These are phyloP conservation scores for Chrysocyon brachyurus DNA, from an alignment of 2,797 vertebrate genomes.

Conservation along the genomic window DNA sequence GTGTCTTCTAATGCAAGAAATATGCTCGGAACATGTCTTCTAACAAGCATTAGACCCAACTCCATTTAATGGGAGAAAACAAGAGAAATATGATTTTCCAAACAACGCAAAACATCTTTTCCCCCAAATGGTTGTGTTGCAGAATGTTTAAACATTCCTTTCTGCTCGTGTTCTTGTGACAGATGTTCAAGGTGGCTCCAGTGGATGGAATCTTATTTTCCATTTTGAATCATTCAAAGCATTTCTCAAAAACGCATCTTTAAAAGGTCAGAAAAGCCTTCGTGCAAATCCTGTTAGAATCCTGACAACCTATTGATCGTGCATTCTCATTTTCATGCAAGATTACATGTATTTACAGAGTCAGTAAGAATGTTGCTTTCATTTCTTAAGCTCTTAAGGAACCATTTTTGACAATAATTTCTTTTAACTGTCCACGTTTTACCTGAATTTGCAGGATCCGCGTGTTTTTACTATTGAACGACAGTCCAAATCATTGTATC, in stretches of 20 bases:
- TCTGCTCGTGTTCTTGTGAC: constrained; percentile 57
- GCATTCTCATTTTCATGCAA: background rate
- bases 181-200: constrained; percentile 24
- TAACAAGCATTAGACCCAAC: constrained; percentile 47
- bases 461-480: background rate
- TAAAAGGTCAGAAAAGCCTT: constrained; percentile 56
- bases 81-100: constrained; percentile 68
- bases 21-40: background rate
- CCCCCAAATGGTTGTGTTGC: background rate
- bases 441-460: constrained; percentile 12
- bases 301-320: constrained; percentile 59
- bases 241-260: constrained; percentile 78
- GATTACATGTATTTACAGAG: constrained; percentile 77
- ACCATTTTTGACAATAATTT: constrained; percentile 66
- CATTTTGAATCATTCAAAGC: constrained; percentile 67
- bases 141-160: constrained; percentile 62
- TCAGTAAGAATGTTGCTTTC: constrained; percentile 56
- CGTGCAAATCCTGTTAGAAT: constrained; percentile 67
- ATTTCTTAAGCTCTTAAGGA: constrained; percentile 76
- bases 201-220: constrained; percentile 52
- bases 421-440: constrained; percentile 29
- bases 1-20: constrained; percentile 64
- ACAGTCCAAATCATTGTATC: background rate
- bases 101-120: constrained; percentile 10
- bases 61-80: constrained; percentile 43